Evolutionary conservation across 2,113 vertebrate species (phyloP).

Genomic region (Neolamprologus tretocephalus): DNA sequence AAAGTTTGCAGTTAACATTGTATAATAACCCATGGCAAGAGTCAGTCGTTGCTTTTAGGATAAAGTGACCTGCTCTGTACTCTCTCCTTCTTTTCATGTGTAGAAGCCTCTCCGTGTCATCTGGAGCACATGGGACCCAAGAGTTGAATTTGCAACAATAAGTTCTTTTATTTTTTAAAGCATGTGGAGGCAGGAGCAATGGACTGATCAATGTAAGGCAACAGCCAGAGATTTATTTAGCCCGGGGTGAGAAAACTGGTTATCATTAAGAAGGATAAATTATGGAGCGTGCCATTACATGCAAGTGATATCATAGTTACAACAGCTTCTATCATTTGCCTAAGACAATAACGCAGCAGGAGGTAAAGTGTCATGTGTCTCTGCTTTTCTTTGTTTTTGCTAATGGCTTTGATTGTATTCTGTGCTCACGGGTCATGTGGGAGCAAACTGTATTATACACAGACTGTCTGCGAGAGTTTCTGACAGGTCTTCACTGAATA

Average conservation of each 20-base stretch:
- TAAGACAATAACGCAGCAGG: background rate
- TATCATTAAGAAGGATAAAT: background rate
- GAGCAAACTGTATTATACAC: background rate
- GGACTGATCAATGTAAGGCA: background rate
- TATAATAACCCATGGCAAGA: background rate
- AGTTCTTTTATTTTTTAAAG: background rate
- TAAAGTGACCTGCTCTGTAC: background rate
- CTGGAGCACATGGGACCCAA: background rate
- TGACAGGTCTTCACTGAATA: background rate
- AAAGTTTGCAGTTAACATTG: background rate
- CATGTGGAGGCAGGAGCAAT: background rate
- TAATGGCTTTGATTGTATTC: background rate
- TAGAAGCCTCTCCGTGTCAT: background rate
- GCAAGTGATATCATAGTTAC: background rate
- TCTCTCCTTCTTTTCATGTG: background rate
- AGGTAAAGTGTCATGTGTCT: background rate
- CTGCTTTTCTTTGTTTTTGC: background rate
- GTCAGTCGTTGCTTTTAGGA: slow-evolving; percentile 6
- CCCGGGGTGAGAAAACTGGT: background rate
- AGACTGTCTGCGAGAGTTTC: background rate
- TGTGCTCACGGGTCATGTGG: background rate
- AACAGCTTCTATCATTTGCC: background rate
- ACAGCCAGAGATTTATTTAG: background rate
- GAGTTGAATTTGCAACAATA: background rate
- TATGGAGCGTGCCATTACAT: background rate